These are phyloP conservation scores for Epinotia demarniana DNA, from an alignment of 2,888 invertebrate genomes.

Conservation along the genomic window DNA sequence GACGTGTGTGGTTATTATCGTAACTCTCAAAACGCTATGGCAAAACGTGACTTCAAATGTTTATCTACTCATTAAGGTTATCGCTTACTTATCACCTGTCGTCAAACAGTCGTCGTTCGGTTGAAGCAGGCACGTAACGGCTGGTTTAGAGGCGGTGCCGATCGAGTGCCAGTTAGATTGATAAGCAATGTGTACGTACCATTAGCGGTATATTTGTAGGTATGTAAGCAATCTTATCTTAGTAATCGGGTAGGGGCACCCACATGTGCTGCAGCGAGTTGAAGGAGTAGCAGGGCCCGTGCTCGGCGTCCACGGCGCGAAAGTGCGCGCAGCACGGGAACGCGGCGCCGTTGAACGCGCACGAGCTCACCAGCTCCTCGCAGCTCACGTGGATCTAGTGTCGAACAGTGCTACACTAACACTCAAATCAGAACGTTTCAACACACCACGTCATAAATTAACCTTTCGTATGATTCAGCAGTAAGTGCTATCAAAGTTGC, in stretches of 20 bases:
- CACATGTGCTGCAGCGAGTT: constrained; percentile 82
- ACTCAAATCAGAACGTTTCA: background rate
- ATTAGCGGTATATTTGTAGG: too few species aligned
- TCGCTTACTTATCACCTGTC: background rate
- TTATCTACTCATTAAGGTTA: constrained; percentile 6
- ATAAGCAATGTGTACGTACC: too few species aligned
- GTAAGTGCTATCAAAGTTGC: too few species aligned
- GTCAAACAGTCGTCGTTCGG: background rate
- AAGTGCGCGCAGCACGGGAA: constrained; percentile 83
- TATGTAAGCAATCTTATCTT: constrained; percentile 13
- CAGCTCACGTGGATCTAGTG: constrained; percentile 77
- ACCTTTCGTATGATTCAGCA: background rate
- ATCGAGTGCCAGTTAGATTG: too few species aligned
- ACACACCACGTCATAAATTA: background rate
- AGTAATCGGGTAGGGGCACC: constrained; percentile 13
- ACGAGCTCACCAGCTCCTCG: constrained; percentile 72
- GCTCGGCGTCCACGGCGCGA: constrained; percentile 75
- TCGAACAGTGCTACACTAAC: constrained; percentile 4
- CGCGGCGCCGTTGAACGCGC: constrained; percentile 71
- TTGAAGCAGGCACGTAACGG: too few species aligned
- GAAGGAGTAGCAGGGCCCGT: constrained; percentile 81
- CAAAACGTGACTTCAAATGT: constrained; percentile 2
- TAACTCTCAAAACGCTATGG: constrained; percentile 1
- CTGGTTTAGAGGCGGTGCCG: too few species aligned
- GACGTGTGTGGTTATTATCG: background rate